Conservation (phyloP, 2,113 vertebrate species). For the Dascyllus trimaculatus region DNA sequence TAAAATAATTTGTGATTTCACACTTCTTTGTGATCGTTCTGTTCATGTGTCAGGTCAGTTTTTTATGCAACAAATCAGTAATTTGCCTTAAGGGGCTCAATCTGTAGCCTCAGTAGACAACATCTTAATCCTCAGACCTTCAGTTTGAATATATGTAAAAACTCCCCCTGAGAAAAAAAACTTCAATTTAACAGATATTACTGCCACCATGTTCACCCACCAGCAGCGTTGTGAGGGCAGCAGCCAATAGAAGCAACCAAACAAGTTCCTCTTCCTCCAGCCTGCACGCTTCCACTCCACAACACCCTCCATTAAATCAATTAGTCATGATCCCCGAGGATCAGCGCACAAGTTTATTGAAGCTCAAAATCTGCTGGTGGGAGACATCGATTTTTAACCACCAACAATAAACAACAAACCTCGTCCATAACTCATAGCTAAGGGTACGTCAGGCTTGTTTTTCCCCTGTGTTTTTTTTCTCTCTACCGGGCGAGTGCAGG, state of each 20-base stretch:
- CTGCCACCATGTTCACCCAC: background rate
- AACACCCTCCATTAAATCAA: conserved; percentile 68
- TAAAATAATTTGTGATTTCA: background rate
- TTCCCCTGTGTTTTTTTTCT: background rate
- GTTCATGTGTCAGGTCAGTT: background rate
- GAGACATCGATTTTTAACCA: conserved; percentile 48
- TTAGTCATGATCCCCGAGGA: conserved; percentile 68
- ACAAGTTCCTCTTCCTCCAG: conserved; percentile 47
- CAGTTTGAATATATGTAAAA: background rate
- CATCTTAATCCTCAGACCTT: background rate
- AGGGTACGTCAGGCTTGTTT: conserved; percentile 50
- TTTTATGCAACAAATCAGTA: background rate
- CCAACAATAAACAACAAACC: conserved; percentile 46
- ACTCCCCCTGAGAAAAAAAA: background rate
- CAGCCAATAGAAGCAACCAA: conserved; percentile 8
- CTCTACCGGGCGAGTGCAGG: conserved; percentile 47
- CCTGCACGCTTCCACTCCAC: conserved; percentile 41
- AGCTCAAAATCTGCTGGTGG: conserved; percentile 35
- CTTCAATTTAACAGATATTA: conserved; percentile 1
- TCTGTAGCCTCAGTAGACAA: background rate
- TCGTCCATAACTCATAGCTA: conserved; percentile 55
- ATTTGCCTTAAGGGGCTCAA: background rate
- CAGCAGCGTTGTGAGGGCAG: conserved; percentile 1
- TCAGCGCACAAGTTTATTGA: conserved; percentile 41
- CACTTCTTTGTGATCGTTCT: background rate